Evolutionary conservation across 2,797 vertebrate genomes (phyloP).

Genomic region (Rhodeus uyekii): DNA sequence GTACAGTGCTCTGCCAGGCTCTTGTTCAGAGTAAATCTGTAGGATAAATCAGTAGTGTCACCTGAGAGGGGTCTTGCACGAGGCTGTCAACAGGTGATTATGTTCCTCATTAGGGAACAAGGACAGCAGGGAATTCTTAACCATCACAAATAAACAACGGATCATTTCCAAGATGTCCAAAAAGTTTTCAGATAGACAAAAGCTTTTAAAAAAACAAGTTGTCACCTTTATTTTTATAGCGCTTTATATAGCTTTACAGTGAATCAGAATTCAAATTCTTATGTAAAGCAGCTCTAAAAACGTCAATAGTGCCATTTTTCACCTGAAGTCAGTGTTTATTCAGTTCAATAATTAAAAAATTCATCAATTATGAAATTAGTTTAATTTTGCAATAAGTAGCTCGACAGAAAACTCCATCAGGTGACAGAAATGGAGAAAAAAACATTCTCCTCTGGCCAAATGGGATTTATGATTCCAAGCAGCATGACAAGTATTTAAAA

Average conservation of each 20-base stretch:
- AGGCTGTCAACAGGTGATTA: conserved; percentile 65
- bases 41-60: conserved; percentile 75
- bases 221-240: background rate
- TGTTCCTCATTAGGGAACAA: conserved; percentile 8
- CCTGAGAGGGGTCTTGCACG: conserved; percentile 59
- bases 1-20: conserved; percentile 63
- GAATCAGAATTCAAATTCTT: background rate
- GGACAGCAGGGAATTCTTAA: conserved; percentile 40
- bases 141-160: conserved; percentile 43
- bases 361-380: no score
- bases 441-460: no score
- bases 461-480: no score
- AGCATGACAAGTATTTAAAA: no score
- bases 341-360: no score
- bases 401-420: no score
- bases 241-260: background rate
- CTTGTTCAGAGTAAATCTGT: conserved; percentile 68
- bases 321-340: background rate
- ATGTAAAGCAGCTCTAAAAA: background rate
- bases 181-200: background rate
- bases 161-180: background rate
- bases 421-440: no score
- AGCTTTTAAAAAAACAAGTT: background rate
- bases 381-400: no score
- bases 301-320: background rate